Evolutionary conservation across 2,797 vertebrate species (phyloP), one percentile per base, ranked within the genome.

Genomic region (Tachyglossus aculeatus): DNA sequence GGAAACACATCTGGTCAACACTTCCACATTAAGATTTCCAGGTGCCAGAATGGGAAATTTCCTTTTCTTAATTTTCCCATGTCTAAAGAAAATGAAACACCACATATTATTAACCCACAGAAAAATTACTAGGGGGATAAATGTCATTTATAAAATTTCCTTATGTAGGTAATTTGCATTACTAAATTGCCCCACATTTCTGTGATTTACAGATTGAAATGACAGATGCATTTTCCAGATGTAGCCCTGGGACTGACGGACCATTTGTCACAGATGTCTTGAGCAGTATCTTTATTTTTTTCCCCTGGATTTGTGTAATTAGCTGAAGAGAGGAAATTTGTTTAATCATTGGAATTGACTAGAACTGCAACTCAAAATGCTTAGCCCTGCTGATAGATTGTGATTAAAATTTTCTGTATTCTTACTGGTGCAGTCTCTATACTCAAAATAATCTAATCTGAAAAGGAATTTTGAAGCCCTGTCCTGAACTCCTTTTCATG

Each of bases 181-280:
- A 81, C 54, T 63, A 6, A 18, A 70, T n/a, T 39, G 12, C 63
- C 70, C 65, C 67, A 79, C 74, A 67, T 68, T 81, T 51, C 48
- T 38, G 21, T 83, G 80, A 89, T 90, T 90, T 88, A 82, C 24
- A 66, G 48, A 58, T 77, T 79, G 75, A 57, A 67, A 52, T 70
- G 61, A 48, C 74, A 77, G 74, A 88, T 87, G 71, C 51, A 43
- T 86, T 92, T 88, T 89, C 88, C 91, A 93, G 88, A 91, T 27
- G 22, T 78, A 81, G 64, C 65, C 69, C 80, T 81, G 65, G 51
- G 68, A 73, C 74, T 75, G 19, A 82, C 61, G 80, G 39, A 67
- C 70, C 79, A 73, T 83, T 85, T 86, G 77, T 85, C 77, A 79
- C 71, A 80, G 50, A 70, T 88, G 85, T 89, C 69, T 45, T 78